Base-by-base conservation (phyloP, 2,113 vertebrate genomes). In the Chrysemys picta region DNA sequence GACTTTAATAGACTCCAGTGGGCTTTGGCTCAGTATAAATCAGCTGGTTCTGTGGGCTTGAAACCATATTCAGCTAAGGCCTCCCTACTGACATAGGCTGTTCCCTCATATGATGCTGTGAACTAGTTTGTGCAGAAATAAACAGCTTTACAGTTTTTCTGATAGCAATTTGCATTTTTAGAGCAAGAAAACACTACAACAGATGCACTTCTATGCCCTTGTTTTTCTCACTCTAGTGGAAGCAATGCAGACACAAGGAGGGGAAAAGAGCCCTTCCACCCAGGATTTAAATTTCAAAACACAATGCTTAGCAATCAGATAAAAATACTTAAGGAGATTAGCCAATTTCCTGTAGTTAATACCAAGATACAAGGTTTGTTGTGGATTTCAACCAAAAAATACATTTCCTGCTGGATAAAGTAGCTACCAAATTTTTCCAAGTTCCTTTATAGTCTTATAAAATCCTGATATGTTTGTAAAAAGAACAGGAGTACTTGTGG, bases 261-360 rank as follows among this genome's bases (percentile, higher is more conserved):
- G 45, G 45, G 49, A 95, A 57, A 89, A 91, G 87, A 88, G 12
- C 45, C 81, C 89, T 57, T 21, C 2, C 53, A 54, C 24, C 2
- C 56, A 57, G 35, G 82, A 62, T 27, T 84, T 89, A 82, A 50
- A 75, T 2, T 24, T 79, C 85, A 47, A 93, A 96, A 92, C 19
- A 52, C 35, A 90, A 80, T 47, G 14, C 45, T 86, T 88, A 84
- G 35, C 49, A 78, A 65, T 89, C 76, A 84, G 75, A 90, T 76
- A 72, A 85, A 93, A 94, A 47, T 21, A 86, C 84, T 6, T 42
- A 56, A 53, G 83, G 82, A 49, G 4, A 88, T 84, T 94, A 94
- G 29, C 38, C 8, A 35, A 50, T 93, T 93, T 95, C n/a, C 62
- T 88, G 72, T 45, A 80, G 90, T 85, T 91, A 84, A 89, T 86